phyloP scores from a whole-genome alignment of 2,797 vertebrate species.

The Hephaestus fuliginosus region DNA sequence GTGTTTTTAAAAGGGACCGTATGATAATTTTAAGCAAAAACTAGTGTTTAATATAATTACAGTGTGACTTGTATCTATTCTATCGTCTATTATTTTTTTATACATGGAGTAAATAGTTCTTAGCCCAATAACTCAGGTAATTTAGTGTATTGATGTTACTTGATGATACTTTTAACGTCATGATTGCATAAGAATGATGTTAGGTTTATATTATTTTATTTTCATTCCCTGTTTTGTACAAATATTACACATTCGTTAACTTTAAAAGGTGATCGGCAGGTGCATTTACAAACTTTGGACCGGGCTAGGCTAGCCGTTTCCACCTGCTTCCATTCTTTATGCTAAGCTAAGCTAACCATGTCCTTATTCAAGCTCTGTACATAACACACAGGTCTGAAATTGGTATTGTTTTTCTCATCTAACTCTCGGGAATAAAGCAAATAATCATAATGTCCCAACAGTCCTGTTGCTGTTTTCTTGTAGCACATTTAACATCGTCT shows the following conservation, averaged over 20 bases:
- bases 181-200: not conserved
- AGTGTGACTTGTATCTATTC: not conserved
- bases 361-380: not conserved
- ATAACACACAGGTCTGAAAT: not conserved
- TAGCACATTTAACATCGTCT: not conserved
- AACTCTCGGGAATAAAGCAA: not conserved
- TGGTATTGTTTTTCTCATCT: slow-evolving; percentile 5
- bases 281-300: not conserved
- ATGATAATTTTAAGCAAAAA: not conserved
- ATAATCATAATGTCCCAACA: not conserved
- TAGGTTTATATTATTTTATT: not conserved
- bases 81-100: not conserved
- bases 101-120: not conserved
- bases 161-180: not conserved
- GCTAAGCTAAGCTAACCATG: not conserved
- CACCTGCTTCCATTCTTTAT: not conserved
- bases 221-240: not conserved
- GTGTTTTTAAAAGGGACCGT: not conserved
- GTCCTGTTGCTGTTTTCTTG: not conserved
- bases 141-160: not conserved
- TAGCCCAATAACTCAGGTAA: not conserved
- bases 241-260: not conserved
- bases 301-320: not conserved
- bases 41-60: not conserved
- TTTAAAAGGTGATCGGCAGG: not conserved